Conservation (phyloP, 2,113 vertebrate genomes). For the Numenius arquata region DNA sequence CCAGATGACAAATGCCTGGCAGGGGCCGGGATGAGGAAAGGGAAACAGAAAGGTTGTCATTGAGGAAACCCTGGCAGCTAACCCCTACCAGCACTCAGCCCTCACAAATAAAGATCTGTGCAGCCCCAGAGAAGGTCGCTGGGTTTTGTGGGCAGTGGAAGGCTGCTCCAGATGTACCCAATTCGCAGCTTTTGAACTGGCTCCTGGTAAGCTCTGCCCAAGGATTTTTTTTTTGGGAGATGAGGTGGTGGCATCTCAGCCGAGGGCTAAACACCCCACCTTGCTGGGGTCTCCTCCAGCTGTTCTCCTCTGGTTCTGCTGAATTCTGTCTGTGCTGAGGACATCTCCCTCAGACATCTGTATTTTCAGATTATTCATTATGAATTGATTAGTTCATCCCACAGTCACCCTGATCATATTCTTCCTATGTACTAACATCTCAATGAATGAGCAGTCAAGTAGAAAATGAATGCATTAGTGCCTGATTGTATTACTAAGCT, state of each 20-base stretch:
- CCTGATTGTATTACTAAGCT: constrained; percentile 73
- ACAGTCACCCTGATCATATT: constrained; percentile 55
- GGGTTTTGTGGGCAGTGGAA: neutral
- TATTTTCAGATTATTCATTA: constrained; percentile 49
- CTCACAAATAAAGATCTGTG: neutral
- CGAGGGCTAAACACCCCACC: neutral
- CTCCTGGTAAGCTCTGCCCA: neutral
- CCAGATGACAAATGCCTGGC: neutral
- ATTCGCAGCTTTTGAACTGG: neutral
- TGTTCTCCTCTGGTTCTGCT: neutral
- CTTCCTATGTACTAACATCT: constrained; percentile 67
- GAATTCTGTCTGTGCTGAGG: neutral
- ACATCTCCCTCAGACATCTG: neutral
- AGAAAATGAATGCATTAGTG: constrained; percentile 83
- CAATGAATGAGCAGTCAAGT: constrained; percentile 79
- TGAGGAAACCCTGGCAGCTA: neutral
- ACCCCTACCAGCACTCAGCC: neutral
- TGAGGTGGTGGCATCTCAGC: neutral
- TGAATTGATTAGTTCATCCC: constrained; percentile 39
- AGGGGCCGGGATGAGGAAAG: neutral
- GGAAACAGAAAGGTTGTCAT: neutral
- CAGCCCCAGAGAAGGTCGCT: rapidly evolving
- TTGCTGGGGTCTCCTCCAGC: neutral
- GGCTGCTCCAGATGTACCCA: neutral
- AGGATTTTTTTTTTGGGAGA: neutral